Evolutionary conservation across 1,140 invertebrate species (phyloP), one percentile per base, ranked within the genome.

Genomic region (Sinella curviseta): DNA sequence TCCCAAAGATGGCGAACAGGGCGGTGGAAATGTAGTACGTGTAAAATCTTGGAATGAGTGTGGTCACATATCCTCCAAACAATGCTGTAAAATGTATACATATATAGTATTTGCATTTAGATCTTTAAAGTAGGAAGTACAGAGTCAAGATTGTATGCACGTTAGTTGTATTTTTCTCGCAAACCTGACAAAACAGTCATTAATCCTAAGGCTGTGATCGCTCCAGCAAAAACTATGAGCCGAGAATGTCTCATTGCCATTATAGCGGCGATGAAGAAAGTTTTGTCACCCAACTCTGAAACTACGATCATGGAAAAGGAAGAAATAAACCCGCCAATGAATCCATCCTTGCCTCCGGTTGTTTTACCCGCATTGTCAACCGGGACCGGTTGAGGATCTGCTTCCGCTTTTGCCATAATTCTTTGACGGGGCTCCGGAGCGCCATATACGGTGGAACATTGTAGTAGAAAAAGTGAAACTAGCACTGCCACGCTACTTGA

Each of bases 1-100:
- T 85, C 70, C 98, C 98, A 88, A 99, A 99, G 83, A 99, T 90
- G 54, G 94, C 94, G 90, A 99, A 99, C 74, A 99, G 89, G 4
- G 92, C 92, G 39, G 96, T 97, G 79, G 97, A 99, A 78, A 95
- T 92, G 86, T 99, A 99, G 88, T 97, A 97, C 1, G 96, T 99
- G 84, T 97, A 96, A 26, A 92, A 90, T 85, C 93, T 89, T 33
- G 97, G 97, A 85, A 98, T 95, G 81, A 97, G 90, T 74, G 94
- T 97, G 0, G 95, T 97, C 26, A 96, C 92, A 91, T 93, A 97
- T 26, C 97, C 65, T 26, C 97, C 97, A 86, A 98, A 94, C 78
- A 91, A 87, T 76, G 91, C 92, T 90, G 81, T 48, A 88, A 88
- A 81, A 82, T 76, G 79, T 36, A 48, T 4, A 77, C 28, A 24